phyloP scores from a whole-genome alignment of 2,888 invertebrate species.

The Aleiodes alternator region DNA sequence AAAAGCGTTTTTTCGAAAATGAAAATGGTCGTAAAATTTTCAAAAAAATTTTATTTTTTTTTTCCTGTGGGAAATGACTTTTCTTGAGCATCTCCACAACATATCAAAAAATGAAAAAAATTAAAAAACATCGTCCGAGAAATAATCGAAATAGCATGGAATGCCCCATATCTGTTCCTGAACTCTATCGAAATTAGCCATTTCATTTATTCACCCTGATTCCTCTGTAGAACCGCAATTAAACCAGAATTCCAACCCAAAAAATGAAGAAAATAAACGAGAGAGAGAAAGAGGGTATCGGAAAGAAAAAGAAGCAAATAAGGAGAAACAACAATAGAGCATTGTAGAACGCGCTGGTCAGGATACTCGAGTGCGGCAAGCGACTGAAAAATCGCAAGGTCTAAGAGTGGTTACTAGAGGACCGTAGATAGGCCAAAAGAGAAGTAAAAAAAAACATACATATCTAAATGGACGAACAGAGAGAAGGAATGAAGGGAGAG shows the following conservation, averaged over 20 bases:
- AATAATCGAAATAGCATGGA: too few species aligned
- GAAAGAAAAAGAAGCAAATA: neutral
- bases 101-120: too few species aligned
- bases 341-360: constrained; percentile 45
- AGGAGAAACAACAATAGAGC: constrained; percentile 26
- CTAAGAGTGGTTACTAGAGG: constrained; percentile 9
- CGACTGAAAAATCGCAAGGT: constrained; percentile 38
- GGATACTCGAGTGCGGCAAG: constrained; percentile 43
- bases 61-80: too few species aligned
- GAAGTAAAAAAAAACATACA: neutral
- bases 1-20: too few species aligned
- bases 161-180: too few species aligned
- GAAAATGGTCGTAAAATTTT: too few species aligned
- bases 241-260: neutral
- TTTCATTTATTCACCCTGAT: neutral
- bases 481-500: constrained; percentile 42
- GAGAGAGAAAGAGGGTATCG: neutral
- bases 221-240: neutral
- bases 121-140: too few species aligned
- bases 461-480: constrained; percentile 38
- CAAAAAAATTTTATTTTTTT: too few species aligned
- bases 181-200: neutral
- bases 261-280: neutral
- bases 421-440: constrained; percentile 29
- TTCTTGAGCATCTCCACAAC: too few species aligned